These are phyloP conservation scores for Catamblyrhynchus diadema DNA, from an alignment of 2,797 vertebrate species.

Conservation along the genomic window DNA sequence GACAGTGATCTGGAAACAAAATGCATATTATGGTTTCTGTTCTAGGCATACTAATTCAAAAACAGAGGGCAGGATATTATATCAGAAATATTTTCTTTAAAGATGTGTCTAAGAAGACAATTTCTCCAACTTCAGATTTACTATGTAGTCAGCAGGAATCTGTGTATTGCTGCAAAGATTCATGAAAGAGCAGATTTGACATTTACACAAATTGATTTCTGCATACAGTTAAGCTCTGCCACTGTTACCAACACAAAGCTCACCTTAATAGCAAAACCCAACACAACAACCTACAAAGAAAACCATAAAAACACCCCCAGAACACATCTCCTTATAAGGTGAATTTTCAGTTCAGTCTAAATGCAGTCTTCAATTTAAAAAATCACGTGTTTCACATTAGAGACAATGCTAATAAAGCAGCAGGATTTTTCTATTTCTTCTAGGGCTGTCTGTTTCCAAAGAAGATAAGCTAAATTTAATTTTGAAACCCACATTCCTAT, in stretches of 20 bases:
- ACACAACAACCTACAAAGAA: background rate
- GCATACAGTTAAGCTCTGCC: background rate
- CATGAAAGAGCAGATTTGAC: background rate
- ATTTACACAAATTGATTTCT: background rate
- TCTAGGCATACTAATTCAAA: background rate
- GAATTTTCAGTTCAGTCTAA: background rate
- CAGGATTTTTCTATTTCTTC: background rate
- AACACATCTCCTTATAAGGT: background rate
- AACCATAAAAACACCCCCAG: background rate
- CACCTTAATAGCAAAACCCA: background rate
- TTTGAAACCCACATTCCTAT: background rate
- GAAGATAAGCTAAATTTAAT: background rate
- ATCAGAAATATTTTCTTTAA: background rate
- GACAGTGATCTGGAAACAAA: background rate
- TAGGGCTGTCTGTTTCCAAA: background rate
- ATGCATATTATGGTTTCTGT: background rate
- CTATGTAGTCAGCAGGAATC: background rate
- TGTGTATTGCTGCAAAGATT: background rate
- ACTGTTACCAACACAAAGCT: background rate
- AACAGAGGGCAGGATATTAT: background rate
- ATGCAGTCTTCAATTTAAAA: background rate
- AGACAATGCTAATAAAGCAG: background rate
- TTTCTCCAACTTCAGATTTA: background rate
- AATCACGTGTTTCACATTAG: background rate
- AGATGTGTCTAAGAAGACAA: background rate